Evolutionary conservation across 1,140 invertebrate genomes (phyloP).

Genomic region (Magallana angulata): DNA sequence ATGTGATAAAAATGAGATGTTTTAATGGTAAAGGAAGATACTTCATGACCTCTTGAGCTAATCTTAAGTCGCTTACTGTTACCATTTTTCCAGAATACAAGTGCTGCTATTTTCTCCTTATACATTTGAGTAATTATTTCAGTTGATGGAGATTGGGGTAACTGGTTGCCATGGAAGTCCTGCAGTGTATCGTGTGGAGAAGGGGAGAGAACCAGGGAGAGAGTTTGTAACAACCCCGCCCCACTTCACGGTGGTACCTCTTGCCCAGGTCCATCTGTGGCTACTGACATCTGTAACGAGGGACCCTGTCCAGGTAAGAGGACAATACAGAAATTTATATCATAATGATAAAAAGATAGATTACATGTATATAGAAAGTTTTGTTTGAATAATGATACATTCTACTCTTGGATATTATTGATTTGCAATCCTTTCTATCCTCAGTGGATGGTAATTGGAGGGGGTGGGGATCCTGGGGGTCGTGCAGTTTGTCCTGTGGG

Average conservation of each 20-base stretch:
- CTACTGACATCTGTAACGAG: conserved; percentile 73
- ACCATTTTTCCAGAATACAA: no score
- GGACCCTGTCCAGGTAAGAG: conserved; percentile 75
- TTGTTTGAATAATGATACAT: neutral
- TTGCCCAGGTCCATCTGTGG: conserved; percentile 65
- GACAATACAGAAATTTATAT: conserved; percentile 37
- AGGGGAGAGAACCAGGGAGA: conserved; percentile 63
- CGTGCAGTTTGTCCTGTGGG: conserved; percentile 73
- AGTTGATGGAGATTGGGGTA: conserved; percentile 81
- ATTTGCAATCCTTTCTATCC: neutral
- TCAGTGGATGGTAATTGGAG: conserved; percentile 75
- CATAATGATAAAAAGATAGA: neutral
- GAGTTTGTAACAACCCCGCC: conserved; percentile 70
- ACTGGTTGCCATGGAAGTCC: conserved; percentile 80
- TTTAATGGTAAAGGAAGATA: no score
- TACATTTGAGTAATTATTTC: neutral
- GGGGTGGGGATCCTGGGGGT: conserved; percentile 70
- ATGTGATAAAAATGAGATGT: no score
- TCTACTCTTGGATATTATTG: neutral
- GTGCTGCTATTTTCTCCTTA: no score
- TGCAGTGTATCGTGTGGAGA: conserved; percentile 74
- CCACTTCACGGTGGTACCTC: conserved; percentile 67
- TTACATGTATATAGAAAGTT: neutral
- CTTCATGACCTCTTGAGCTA: no score
- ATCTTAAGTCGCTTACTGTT: no score